phyloP scores from a whole-genome alignment of 2,113 vertebrate genomes.

The Mirounga angustirostris region DNA sequence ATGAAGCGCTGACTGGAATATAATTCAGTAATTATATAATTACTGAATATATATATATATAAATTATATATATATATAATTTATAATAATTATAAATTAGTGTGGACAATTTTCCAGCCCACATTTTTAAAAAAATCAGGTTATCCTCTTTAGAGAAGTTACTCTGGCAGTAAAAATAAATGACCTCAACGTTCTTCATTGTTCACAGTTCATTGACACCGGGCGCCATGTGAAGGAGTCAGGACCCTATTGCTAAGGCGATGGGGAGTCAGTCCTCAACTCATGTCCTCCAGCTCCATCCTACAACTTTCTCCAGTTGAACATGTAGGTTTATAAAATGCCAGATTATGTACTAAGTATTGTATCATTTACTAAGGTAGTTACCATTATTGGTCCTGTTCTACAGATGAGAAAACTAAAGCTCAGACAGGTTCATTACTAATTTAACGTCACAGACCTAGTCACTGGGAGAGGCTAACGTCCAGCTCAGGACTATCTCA shows the following conservation, averaged over 20 bases:
- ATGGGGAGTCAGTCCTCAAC: not conserved
- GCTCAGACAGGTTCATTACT: not conserved
- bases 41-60: no score
- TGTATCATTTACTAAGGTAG: not conserved
- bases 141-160: slow-evolving; percentile 23
- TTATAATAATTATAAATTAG: no score
- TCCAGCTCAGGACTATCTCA: not conserved
- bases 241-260: not conserved
- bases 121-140: not conserved
- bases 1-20: slow-evolving; percentile 53
- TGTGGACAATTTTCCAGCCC: slow-evolving; percentile 25
- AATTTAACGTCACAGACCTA: not conserved
- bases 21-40: no score
- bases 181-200: not conserved
- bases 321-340: not conserved
- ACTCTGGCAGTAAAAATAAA: not conserved
- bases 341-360: not conserved
- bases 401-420: slow-evolving; percentile 8
- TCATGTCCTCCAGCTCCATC: not conserved
- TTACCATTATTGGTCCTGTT: not conserved
- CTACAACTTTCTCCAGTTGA: not conserved
- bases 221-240: not conserved
- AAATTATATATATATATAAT: no score
- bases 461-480: not conserved
- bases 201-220: not conserved